A percentile compares a stretch with the other conserved stretches of the same genome.
Evolutionary conservation across 2,888 invertebrate species (phyloP).

Genomic region (Epinotia bilunana): DNA sequence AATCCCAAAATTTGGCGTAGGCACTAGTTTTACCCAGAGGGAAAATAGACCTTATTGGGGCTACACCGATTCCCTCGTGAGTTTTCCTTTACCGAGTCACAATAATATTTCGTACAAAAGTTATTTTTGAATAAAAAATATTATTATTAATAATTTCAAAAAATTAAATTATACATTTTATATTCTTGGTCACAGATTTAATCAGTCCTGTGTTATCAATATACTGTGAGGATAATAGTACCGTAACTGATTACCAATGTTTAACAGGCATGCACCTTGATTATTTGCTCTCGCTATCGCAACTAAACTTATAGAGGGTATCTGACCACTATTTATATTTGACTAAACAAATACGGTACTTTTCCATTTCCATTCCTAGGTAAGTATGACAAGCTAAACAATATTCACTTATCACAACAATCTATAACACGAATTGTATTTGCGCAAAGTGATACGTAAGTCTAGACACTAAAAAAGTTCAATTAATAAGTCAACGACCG

Average conservation of each 20-base stretch:
- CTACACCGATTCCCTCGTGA: no score
- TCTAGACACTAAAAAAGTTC: conserved; percentile 27
- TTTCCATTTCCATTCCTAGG: neutral
- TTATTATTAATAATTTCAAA: neutral
- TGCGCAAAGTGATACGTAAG: neutral
- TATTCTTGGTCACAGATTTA: neutral
- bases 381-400: neutral
- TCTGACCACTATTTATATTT: neutral
- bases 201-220: neutral
- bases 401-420: neutral
- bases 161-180: neutral
- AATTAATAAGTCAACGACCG: conserved; percentile 65
- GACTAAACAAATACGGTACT: neutral
- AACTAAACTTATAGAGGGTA: conserved; percentile 13
- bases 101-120: no score
- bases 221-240: neutral
- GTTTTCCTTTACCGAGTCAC: no score
- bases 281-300: neutral
- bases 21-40: no score
- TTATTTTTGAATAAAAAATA: no score
- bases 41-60: no score
- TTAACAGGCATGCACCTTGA: neutral
- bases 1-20: no score
- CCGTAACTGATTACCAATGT: conserved; percentile 3
- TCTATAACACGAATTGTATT: conserved; percentile 1